Evolutionary conservation across 2,888 invertebrate genomes (phyloP), one percentile per base, ranked within the genome.

Genomic region (Calameuta idolon): DNA sequence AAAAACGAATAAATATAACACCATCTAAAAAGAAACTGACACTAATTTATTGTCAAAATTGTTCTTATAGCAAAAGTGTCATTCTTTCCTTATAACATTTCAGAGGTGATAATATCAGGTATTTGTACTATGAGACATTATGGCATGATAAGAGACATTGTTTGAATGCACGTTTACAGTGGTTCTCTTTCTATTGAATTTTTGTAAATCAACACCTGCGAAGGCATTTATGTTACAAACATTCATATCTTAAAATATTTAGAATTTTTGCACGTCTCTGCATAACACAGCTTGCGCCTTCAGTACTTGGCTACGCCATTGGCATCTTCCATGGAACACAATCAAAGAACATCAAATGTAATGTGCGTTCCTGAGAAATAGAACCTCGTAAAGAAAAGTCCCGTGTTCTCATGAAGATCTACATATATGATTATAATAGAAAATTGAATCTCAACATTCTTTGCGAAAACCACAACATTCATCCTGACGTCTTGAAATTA

Each of bases 81-180:
- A 31, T 71, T 34, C 71, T 71, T 33, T 23, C 71, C 31, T 11
- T 30, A 35, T 11, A 34, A 35, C 31, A 74, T 74, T 34, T 35
- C 35, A 74, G 74, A 37, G 11, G 34, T 23, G 35, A 35, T 30
- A 30, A 55, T 35, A 35, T 35, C 74, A n/a, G 23, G 74, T 74
- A 74, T 74, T 74, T 35, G 74, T 74, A 35, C 35, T 74, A 11
- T 23, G 74, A 74, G 35, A 30, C 74, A 74, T 23, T 37, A 35
- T 23, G 34, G 11, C 35, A 34, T 15, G 37, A 74, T 74, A 74
- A 74, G 37, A 74, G 74, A 33, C 74, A n/a, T 74, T 74, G 74
- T 37, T 74, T 34, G 34, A n/a, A 9, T 9, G 2, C 23, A 23
- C 23, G 40, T 55, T 55, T 9, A 55, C 55, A 55, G 55, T 55